Evolutionary conservation across 1,140 invertebrate genomes (phyloP).

Genomic region (Lordiphosa mommai): DNA sequence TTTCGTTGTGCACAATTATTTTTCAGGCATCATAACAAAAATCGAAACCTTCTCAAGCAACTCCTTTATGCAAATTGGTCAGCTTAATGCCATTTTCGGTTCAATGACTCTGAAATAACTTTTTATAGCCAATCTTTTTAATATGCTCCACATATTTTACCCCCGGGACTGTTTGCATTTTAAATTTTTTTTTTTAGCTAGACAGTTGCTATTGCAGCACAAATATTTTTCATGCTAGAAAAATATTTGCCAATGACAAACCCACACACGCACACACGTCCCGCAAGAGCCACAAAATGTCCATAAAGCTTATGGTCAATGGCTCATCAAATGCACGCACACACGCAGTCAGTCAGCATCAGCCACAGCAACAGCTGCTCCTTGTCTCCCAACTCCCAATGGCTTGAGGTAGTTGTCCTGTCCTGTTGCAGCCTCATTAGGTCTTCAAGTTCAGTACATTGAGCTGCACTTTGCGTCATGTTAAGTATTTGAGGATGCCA

Average conservation of each 20-base stretch:
- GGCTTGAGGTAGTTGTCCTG: constrained; percentile 9
- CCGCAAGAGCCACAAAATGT: constrained; percentile 40
- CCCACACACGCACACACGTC: constrained; percentile 7
- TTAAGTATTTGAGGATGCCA: constrained; percentile 23
- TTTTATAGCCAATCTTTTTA: constrained; percentile 35
- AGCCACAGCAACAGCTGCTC: constrained; percentile 23
- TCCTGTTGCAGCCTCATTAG: neutral
- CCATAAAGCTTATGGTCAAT: constrained; percentile 54
- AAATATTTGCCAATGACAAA: constrained; percentile 58
- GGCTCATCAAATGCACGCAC: constrained; percentile 37
- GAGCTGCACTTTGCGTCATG: constrained; percentile 18
- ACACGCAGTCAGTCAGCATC: neutral
- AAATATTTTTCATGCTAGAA: constrained; percentile 59
- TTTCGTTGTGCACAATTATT: constrained; percentile 1
- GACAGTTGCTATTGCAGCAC: constrained; percentile 13
- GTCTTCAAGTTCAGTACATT: constrained; percentile 1
- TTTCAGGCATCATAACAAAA: constrained; percentile 3
- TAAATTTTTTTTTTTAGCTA: constrained; percentile 23
- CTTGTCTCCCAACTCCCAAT: neutral
- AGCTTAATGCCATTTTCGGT: constrained; percentile 36
- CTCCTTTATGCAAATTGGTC: constrained; percentile 42
- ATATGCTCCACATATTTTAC: constrained; percentile 46
- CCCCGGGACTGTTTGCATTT: constrained; percentile 38
- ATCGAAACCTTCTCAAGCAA: neutral
- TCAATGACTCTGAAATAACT: constrained; percentile 43